A percentile compares a stretch with the other conserved stretches of the same genome.
Conservation (phyloP, 2,113 vertebrate genomes). For the Paracanthobrama guichenoti region DNA sequence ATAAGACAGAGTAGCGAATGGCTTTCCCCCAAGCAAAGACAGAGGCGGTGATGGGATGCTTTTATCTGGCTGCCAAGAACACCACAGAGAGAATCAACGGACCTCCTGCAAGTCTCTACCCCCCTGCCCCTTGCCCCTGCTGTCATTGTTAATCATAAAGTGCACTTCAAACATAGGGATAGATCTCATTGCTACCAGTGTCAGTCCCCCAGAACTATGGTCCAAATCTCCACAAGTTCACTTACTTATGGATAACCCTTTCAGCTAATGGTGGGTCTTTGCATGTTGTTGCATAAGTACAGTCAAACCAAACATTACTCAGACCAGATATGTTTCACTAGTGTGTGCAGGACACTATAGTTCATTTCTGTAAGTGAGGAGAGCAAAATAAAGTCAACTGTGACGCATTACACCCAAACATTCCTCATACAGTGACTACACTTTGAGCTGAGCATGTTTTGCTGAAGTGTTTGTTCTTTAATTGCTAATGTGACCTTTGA, state of each 20-base stretch:
- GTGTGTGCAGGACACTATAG: too few relatives aligned
- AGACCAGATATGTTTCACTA: too few relatives aligned
- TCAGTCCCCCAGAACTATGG: background rate
- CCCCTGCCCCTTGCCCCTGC: background rate
- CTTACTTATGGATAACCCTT: background rate
- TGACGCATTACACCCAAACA: too few relatives aligned
- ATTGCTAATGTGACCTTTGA: too few relatives aligned
- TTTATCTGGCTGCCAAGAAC: constrained; percentile 7
- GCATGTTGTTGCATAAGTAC: background rate
- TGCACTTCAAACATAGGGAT: background rate
- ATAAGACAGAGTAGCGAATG: background rate
- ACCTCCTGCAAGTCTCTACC: background rate
- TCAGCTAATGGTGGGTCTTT: background rate
- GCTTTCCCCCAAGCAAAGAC: constrained; percentile 10
- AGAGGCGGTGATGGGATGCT: background rate
- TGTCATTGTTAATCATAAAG: constrained; percentile 5
- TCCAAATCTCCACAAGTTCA: too few relatives aligned
- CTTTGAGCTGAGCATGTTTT: too few relatives aligned
- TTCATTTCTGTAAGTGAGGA: too few relatives aligned
- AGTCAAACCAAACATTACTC: too few relatives aligned
- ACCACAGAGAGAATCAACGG: background rate
- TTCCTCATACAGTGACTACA: too few relatives aligned
- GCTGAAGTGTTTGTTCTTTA: too few relatives aligned
- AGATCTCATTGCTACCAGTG: background rate
- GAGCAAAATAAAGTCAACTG: too few relatives aligned